phyloP scores from a whole-genome alignment of 53 echinoderm and acorn worm species.

The Patiria pectinifera region DNA sequence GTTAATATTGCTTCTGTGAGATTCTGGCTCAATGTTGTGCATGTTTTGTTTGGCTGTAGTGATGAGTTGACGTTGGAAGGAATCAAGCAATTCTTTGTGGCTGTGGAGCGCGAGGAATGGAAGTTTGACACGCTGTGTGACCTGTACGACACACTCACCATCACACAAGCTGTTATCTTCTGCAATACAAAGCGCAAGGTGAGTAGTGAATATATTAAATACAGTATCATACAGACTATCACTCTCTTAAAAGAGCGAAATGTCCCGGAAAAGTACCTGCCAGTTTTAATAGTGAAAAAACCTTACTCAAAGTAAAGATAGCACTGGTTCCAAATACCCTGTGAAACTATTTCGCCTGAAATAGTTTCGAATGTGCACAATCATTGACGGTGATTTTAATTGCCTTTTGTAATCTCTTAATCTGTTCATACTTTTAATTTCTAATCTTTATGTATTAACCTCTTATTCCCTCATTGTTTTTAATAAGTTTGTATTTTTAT shows the following conservation, averaged over 20 bases:
- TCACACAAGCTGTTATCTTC: slow-evolving; percentile 98
- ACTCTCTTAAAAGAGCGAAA: background rate
- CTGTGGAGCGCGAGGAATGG: slow-evolving; percentile 97
- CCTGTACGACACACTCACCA: slow-evolving; percentile 96
- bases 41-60: slow-evolving; percentile 29
- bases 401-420: too few relatives aligned
- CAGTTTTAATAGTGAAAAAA: too few relatives aligned
- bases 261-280: background rate
- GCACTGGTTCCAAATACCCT: too few relatives aligned
- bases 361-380: too few relatives aligned
- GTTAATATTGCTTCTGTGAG: too few relatives aligned
- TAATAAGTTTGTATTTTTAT: too few relatives aligned
- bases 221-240: background rate
- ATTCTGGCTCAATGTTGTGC: background rate
- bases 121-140: slow-evolving; percentile 99
- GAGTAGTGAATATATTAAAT: background rate
- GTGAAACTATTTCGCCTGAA: too few relatives aligned
- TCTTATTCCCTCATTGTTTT: too few relatives aligned
- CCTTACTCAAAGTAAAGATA: too few relatives aligned
- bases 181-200: slow-evolving; percentile 99
- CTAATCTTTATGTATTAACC: too few relatives aligned
- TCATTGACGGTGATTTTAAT: too few relatives aligned
- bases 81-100: slow-evolving; percentile 99
- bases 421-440: too few relatives aligned
- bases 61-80: slow-evolving; percentile 99